Base-by-base conservation (phyloP, 2,113 vertebrate genomes). In the Clarias macrocephalus region DNA sequence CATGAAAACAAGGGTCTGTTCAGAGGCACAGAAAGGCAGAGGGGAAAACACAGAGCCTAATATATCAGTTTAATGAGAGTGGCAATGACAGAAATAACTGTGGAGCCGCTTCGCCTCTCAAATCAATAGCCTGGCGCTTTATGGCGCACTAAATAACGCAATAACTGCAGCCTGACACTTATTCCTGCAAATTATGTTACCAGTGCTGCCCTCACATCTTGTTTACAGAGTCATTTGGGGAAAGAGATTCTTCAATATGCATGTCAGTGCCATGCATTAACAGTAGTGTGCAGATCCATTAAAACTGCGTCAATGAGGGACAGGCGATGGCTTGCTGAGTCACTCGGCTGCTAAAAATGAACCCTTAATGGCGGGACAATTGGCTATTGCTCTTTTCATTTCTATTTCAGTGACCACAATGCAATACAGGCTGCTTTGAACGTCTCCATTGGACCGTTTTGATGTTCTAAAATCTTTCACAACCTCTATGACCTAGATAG, bases 31-130 rank as follows among this genome's bases (percentile, higher is more conserved):
- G 37, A 88, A 79, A 83, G 59, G 80, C 33, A 88, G 83, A 83
- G 23, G 82, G 82, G 72, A 77, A 85, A 89, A 86, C 77, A 85
- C 88, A 80, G 84, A 84, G 89, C 75, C 37, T 88, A 89, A 91
- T 95, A 92, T 89, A 93, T 95, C 95, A 94, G 91, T 92, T 93
- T 95, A 95, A 95, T 94, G 94, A 95, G 88, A 88, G 76, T 90
- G 91, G 90, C 92, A 88, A 91, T 94, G 94, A 93, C 94, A 94
- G 90, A 93, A 94, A 94, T 93, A 94, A 94, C 93, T 84, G 91
- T 89, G 83, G 90, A 93, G 91, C 90, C 42, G 88, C 93, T 92
- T 94, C 90, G 92, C 91, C 93, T 94, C 91, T 93, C 92, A 91
- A 93, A 94, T 95, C 94, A 94, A 95, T 95, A 94, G 92, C 87